Evolutionary conservation across 2,113 vertebrate species (phyloP), one percentile per base, ranked within the genome.

Genomic region (Piaya cayana): DNA sequence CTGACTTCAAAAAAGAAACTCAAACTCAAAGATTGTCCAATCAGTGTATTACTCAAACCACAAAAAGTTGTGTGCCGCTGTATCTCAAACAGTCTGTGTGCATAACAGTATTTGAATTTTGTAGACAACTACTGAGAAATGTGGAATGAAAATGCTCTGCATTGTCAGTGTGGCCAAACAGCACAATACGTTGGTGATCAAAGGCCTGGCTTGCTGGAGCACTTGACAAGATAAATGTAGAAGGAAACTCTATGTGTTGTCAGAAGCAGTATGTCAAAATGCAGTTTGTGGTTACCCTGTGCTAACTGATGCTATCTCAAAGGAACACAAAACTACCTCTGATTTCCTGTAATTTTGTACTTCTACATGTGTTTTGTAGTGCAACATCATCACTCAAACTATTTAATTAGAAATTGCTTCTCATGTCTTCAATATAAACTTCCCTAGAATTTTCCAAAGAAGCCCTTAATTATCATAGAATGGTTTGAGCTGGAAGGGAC

Each of bases 251-350:
- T 2, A 81, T 49, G 58, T 75, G 30, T 65, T 70, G 77, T 88
- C 84, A 95, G 79, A 91, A 94, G 85, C 36, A 23, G 19, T 26
- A 9, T 6, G 14, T 58, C 42, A 91, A 82, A 92, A 88, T 22
- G 52, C 1, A 1, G 17, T 15, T 27, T 55, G 62, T 72, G 84
- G 89, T 91, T 93, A 49, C 3, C 14, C 22, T 42, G 17, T 30
- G 65, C 69, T 86, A 67, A 45, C 37, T 64, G 93, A 94, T 92
- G 71, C 9, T 94, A 94, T 97, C 95, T 90, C 52, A 82, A 91
- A 91, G 58, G 67, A 87, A 82, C 26, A 47, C 4, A 34, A 56
- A 86, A 45, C 37, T 63, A 43, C 18, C 70, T 88, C 78, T 9
- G n/a, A 95, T 96, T 94, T 96, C 92, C 93, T 52, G 79, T 83